These are phyloP conservation scores for Tachysurus fulvidraco DNA, from an alignment of 2,113 vertebrate genomes.

Conservation along the genomic window DNA sequence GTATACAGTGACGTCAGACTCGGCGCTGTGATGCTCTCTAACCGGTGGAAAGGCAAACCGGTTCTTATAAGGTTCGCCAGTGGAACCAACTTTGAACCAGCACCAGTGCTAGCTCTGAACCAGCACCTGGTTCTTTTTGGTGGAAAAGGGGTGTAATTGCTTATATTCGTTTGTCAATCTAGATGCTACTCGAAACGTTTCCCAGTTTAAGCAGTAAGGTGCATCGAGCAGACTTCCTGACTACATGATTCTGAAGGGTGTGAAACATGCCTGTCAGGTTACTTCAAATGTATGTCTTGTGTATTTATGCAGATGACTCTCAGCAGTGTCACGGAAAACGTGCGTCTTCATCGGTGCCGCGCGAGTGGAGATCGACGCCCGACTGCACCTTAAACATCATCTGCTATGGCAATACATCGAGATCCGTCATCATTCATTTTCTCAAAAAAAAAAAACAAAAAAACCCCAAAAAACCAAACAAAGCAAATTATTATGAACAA, in stretches of 20 bases:
- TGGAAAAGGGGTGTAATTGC: no score
- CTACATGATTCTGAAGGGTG: background rate
- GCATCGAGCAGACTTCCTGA: background rate
- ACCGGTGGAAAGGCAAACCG: no score
- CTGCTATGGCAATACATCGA: background rate
- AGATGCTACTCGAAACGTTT: background rate
- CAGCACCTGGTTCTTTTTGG: no score
- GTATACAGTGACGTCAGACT: no score
- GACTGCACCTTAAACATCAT: background rate
- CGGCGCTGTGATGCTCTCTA: no score
- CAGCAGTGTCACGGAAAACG: background rate
- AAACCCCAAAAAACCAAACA: background rate
- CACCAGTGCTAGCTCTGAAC: no score
- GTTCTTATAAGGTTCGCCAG: no score
- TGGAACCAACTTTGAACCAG: no score
- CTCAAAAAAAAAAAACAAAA: no score
- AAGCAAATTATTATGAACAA: slow-evolving; percentile 8
- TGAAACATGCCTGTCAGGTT: background rate
- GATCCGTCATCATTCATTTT: slow-evolving; percentile 13
- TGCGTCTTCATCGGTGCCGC: background rate
- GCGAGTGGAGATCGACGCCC: background rate
- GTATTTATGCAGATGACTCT: background rate
- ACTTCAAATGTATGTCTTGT: background rate
- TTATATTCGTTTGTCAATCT: background rate
- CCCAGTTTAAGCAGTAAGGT: background rate